Base-by-base conservation (phyloP, 2,888 invertebrate species). In the Zonitis immaculata region DNA sequence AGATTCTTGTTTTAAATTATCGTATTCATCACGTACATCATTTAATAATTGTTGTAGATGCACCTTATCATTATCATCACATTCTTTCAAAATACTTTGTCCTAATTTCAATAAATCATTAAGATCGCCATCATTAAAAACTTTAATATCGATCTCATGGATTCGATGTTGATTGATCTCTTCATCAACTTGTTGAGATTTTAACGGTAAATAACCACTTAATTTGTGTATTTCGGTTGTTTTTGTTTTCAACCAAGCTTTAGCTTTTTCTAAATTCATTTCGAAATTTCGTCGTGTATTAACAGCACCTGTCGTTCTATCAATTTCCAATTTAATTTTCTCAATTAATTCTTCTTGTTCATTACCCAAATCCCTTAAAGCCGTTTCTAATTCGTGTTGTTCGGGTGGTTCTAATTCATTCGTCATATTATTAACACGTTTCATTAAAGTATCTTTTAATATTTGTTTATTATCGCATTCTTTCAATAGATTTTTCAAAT, bases 401-500 rank as follows among this genome's bases (percentile, higher is more conserved):
- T 95, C 95, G 0, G 85, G 83, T 6, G 88, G 85, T 72, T 95
- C 94, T 30, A 95, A 74, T 72, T 94, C 94, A 54, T 88, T 84
- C 67, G 89, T 86, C 77, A 95, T 88, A 61, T 90, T 89, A 56
- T 84, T 84, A 11, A 93, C 85, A 54, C 92, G 86, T 74, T 90
- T 91, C 64, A 91, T 88, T 22, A 95, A 77, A 0, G 89, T 88
- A 64, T 92, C 91, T 52, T 90, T 86, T 5, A 90, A 81, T 0
- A 89, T 83, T 66, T 89, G 87, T 73, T 93, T 92, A 7, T 88
- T 87, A 66, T 92, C 91, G 1, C 90, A 85, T 74, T 95, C 94
- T 74, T 91, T 91, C 47, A 89, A 77, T 50, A 91, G 77, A 47
- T 84, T 83, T 69, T 88, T 90, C 39, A 88, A 77, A 62, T 84